Conservation (phyloP, 2,113 vertebrate species). For the Ranitomeya variabilis region DNA sequence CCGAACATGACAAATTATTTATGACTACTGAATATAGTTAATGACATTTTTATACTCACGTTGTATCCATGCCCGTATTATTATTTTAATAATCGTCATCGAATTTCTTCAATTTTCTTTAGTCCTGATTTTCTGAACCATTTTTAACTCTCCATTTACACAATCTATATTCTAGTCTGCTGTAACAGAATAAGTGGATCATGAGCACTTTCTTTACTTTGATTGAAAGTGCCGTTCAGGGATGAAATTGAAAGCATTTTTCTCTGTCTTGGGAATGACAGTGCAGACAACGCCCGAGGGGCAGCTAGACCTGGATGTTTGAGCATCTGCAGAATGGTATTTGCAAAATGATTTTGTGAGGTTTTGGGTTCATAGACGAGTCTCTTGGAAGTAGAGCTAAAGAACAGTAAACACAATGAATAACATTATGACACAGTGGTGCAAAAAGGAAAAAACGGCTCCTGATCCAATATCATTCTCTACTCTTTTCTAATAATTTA, state of each 20-base stretch:
- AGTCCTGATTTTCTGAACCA: not conserved
- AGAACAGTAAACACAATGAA: conserved; percentile 28
- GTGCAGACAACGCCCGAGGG: conserved; percentile 50
- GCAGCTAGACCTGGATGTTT: conserved; percentile 44
- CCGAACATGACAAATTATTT: not conserved
- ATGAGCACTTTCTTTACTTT: conserved; percentile 31
- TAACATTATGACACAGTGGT: conserved; percentile 23
- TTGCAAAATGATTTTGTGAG: conserved; percentile 54
- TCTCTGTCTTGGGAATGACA: conserved; percentile 53
- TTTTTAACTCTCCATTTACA: not conserved
- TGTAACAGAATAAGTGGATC: conserved; percentile 29
- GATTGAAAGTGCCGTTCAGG: conserved; percentile 53
- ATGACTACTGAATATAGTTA: not conserved
- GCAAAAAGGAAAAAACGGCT: not conserved
- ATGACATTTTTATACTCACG: not conserved
- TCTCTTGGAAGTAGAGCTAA: conserved; percentile 9
- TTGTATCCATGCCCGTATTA: not conserved
- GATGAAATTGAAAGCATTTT: conserved; percentile 58
- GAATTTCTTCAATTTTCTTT: not conserved
- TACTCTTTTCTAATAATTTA: not conserved
- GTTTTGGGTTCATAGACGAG: conserved; percentile 47
- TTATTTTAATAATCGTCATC: not conserved
- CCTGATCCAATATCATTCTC: not conserved
- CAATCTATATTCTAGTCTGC: conserved; percentile 29
- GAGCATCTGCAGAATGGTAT: conserved; percentile 53